phyloP scores from a whole-genome alignment of 2,888 invertebrate genomes.

The Chrysolina haemoptera region DNA sequence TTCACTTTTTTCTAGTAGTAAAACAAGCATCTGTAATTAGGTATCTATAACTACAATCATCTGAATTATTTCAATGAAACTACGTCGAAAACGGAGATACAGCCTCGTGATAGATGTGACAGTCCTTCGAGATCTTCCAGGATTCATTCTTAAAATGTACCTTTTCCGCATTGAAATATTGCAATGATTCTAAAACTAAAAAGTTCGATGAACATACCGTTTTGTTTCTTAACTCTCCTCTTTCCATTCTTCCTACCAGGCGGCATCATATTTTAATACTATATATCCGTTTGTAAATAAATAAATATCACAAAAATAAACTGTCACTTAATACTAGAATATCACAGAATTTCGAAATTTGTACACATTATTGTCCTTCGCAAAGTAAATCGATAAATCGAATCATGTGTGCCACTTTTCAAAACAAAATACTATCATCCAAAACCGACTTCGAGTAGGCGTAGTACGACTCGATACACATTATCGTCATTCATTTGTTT shows the following conservation, averaged over 20 bases:
- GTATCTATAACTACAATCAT: no score
- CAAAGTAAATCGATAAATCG: slow-evolving; percentile 19
- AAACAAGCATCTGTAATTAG: no score
- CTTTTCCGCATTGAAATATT: no score
- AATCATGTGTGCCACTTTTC: slow-evolving; percentile 38
- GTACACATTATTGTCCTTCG: slow-evolving; percentile 36
- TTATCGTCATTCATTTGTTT: slow-evolving; percentile 54
- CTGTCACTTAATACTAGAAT: slow-evolving; percentile 36
- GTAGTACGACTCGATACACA: slow-evolving; percentile 52
- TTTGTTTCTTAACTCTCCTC: slow-evolving; percentile 62
- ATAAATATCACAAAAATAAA: slow-evolving; percentile 37
- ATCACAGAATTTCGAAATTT: slow-evolving; percentile 36
- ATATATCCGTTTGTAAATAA: slow-evolving; percentile 22
- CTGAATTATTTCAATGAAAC: no score
- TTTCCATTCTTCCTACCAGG: slow-evolving; percentile 59
- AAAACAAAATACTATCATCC: slow-evolving; percentile 47
- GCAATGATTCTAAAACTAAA: neutral
- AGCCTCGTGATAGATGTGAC: no score
- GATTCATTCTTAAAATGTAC: no score
- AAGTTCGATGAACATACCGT: slow-evolving; percentile 55
- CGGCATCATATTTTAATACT: slow-evolving; percentile 53
- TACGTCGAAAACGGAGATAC: no score
- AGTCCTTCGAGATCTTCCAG: no score
- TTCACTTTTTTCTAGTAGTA: no score
- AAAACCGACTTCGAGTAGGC: slow-evolving; percentile 53